Percentiles rank a stretch among this genome's conserved stretches.
Conservation (phyloP, 2,113 vertebrate species). For the Hylia prasina region DNA sequence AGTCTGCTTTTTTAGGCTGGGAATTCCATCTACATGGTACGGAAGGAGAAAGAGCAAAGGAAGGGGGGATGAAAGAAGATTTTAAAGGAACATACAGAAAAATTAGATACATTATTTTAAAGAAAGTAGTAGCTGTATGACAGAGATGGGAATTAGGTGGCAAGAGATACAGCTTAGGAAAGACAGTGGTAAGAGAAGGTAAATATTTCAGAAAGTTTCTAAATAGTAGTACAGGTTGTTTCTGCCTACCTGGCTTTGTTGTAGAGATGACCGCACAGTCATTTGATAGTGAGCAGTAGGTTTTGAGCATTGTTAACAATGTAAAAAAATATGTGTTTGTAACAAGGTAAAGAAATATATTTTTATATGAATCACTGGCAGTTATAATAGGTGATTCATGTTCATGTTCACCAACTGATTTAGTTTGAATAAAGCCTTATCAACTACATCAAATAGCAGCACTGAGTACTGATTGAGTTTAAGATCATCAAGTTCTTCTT, state of each 20-base stretch:
- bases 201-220: background rate
- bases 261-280: background rate
- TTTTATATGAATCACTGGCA: background rate
- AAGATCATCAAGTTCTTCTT: background rate
- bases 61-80: background rate
- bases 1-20: background rate
- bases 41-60: background rate
- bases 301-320: background rate
- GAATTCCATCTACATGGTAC: background rate
- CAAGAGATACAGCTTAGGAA: background rate
- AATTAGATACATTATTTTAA: background rate
- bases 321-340: background rate
- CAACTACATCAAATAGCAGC: background rate
- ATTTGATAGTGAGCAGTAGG: background rate
- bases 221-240: background rate
- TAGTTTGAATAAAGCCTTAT: background rate
- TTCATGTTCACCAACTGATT: too few relatives aligned
- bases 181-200: background rate
- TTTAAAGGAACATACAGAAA: background rate
- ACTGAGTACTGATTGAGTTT: background rate
- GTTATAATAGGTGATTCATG: too few relatives aligned
- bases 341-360: background rate
- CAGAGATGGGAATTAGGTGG: background rate
- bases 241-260: background rate
- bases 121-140: background rate